These are phyloP conservation scores for Actinopyga echinites DNA, from an alignment of 53 echinoderm and acorn worm genomes.

Conservation along the genomic window DNA sequence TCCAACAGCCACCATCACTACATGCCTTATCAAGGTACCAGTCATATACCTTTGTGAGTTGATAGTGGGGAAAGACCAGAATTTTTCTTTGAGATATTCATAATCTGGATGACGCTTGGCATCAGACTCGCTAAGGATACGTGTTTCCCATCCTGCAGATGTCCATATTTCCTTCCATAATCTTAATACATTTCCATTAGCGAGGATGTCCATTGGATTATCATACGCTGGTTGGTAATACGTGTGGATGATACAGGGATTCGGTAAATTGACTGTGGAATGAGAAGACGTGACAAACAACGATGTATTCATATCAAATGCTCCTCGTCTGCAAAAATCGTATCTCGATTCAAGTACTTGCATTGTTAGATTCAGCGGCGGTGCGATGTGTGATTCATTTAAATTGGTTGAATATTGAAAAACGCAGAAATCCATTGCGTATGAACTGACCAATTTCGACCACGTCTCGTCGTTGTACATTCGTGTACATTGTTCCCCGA, in stretches of 20 bases:
- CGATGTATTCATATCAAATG: too few species aligned
- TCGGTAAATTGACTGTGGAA: too few species aligned
- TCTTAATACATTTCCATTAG: neutral
- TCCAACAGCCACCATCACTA: too few species aligned
- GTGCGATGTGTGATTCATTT: neutral
- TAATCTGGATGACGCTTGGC: neutral
- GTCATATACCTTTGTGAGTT: neutral
- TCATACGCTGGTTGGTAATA: neutral
- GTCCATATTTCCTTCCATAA: neutral
- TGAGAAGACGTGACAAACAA: too few species aligned
- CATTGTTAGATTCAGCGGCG: neutral
- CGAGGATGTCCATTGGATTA: neutral
- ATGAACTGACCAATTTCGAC: neutral
- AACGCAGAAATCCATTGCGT: neutral
- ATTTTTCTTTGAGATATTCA: neutral
- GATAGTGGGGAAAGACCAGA: neutral
- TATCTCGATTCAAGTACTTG: neutral
- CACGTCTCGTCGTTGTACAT: neutral
- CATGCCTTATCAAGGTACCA: neutral
- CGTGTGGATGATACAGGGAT: neutral
- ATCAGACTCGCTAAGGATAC: neutral
- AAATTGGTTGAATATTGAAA: neutral
- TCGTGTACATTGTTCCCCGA: neutral
- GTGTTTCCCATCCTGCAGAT: neutral
- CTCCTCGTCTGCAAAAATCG: neutral